These are phyloP conservation scores for Eilema sororculum DNA, from an alignment of 2,888 invertebrate genomes.

Conservation along the genomic window DNA sequence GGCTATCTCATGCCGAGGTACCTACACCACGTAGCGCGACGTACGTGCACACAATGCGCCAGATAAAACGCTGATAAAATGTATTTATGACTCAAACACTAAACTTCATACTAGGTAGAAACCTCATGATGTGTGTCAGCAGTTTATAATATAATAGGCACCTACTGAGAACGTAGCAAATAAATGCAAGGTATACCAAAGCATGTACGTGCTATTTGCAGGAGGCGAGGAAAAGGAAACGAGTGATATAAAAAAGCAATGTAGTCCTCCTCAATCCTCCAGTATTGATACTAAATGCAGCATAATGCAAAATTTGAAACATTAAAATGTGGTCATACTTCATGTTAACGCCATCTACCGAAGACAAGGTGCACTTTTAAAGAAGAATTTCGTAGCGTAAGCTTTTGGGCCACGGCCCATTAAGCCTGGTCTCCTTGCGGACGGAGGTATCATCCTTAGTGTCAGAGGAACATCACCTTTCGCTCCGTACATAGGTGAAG, in stretches of 20 bases:
- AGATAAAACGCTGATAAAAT: conserved; percentile 1
- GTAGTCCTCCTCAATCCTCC: not conserved
- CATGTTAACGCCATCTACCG: not conserved
- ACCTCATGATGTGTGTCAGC: not conserved
- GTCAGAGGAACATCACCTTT: too few species aligned
- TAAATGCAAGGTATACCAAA: too few species aligned
- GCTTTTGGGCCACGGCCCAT: too few species aligned
- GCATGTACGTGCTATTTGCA: not conserved
- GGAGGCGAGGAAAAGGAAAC: not conserved
- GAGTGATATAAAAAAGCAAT: not conserved
- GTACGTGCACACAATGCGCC: not conserved
- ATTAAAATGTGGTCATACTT: not conserved
- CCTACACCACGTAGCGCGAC: not conserved
- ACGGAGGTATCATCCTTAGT: too few species aligned
- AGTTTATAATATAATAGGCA: too few species aligned
- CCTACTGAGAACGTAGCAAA: too few species aligned
- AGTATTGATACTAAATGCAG: not conserved
- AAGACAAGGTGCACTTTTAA: not conserved
- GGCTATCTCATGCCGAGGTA: not conserved
- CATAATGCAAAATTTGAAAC: too few species aligned
- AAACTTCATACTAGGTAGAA: not conserved
- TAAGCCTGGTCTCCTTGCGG: too few species aligned
- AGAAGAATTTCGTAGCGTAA: too few species aligned
- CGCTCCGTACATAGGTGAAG: too few species aligned
- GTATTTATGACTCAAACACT: not conserved